Conservation (phyloP, 92 coral and sea anemone genomes). For the Heteractis magnifica region DNA sequence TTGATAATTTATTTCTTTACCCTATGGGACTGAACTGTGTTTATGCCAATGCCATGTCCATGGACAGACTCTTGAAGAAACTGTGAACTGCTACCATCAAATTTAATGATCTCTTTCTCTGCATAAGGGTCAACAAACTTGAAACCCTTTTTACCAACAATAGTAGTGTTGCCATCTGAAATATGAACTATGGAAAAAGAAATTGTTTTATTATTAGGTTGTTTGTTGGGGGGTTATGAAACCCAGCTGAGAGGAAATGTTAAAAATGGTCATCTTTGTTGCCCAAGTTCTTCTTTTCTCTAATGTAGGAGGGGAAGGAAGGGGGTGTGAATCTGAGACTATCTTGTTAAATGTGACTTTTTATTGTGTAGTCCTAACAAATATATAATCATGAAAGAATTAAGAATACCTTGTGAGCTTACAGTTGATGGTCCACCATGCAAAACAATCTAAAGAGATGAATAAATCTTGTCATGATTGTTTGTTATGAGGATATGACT, state of each 20-base stretch:
- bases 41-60: slow-evolving; percentile 57
- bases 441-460: slow-evolving; percentile 50
- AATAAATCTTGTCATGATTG: not conserved
- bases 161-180: slow-evolving; percentile 66
- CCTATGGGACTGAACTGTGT: slow-evolving; percentile 77
- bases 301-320: not conserved
- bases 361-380: not conserved
- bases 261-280: too few species aligned
- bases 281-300: too few species aligned
- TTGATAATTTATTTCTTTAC: slow-evolving; percentile 37
- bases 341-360: too few species aligned
- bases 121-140: slow-evolving; percentile 87
- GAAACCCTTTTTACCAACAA: slow-evolving; percentile 75
- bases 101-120: slow-evolving; percentile 77
- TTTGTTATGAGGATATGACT: not conserved
- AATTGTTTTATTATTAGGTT: not conserved
- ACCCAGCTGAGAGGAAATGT: not conserved
- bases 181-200: slow-evolving; percentile 61
- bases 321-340: too few species aligned
- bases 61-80: slow-evolving; percentile 70
- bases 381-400: not conserved
- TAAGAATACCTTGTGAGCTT: slow-evolving; percentile 59
- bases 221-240: not conserved
- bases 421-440: slow-evolving; percentile 83
- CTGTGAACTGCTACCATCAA: slow-evolving; percentile 73